Base-by-base conservation (phyloP, 2,888 invertebrate genomes). In the Glaucopsyche alexis region DNA sequence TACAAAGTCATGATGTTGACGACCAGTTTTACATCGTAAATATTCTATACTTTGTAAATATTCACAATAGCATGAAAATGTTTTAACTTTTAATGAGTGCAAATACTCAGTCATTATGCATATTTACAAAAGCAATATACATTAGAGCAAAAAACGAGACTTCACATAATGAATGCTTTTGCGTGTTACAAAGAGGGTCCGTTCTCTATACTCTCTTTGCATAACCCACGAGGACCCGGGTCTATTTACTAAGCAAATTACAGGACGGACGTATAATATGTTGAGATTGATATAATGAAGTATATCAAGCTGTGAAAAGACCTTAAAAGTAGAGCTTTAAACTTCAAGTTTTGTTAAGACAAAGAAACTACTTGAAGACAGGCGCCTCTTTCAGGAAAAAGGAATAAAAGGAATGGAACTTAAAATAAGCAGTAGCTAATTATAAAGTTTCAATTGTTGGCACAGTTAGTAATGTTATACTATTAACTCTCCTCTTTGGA, bases 221-320 rank as follows among this genome's bases (percentile, higher is more conserved):
- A 87, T 87, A 85, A 87, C 85, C 79, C 84, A 86, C 86, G 80
- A 81, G 75, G 78, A 77, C 78, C 29, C 81, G 81, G 80, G 80
- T 83, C 80, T 83, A 81, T 84, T 84, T 83, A 81, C 79, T 79
- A 78, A 80, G 78, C 80, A 75, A 77, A 79, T 87, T 85, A 83
- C 80, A 81, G 85, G 86, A 86, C 84, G 84, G 82, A 76, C 76
- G 42, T 13, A 49, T 47, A 14, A 29, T 13, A 69, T 69, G 69
- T 49, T 69, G 29, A 19, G 19, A 47, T 69, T 19, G 49, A 69
- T 29, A 47, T 69, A 69, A 7, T 50, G n/a, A 8, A 66, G 6
- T 29, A n/a, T n/a, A n/a, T n/a, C 14, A 14, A 60, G 66, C 66
- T 45, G 9, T 67, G 11, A 67, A 67, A 67, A 45, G 67, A 45